Evolutionary conservation across 2,888 invertebrate species (phyloP).

Genomic region (Podabrus alpinus): DNA sequence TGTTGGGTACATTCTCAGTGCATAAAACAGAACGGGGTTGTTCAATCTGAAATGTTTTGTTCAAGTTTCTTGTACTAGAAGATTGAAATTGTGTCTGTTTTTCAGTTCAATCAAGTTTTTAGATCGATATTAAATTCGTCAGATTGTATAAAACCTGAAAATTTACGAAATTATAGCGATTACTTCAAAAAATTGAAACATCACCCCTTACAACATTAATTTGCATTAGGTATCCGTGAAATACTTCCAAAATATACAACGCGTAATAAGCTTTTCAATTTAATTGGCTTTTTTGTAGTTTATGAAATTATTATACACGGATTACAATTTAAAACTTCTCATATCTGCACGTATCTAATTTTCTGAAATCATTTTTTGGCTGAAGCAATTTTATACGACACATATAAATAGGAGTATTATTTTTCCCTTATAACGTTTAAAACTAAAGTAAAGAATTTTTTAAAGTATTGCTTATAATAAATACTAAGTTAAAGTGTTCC

Average conservation of each 20-base stretch:
- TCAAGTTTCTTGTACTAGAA: neutral
- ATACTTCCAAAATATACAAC: neutral
- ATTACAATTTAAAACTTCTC: neutral
- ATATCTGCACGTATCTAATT: neutral
- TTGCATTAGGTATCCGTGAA: neutral
- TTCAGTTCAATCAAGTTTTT: neutral
- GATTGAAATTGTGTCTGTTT: neutral
- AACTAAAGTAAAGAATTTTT: neutral
- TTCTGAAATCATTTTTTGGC: neutral
- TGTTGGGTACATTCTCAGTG: neutral
- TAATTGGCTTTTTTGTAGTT: neutral
- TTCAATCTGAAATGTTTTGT: neutral
- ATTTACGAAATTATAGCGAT: neutral
- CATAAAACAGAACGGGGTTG: neutral
- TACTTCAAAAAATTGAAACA: neutral
- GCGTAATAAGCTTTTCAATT: neutral
- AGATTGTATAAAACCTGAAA: neutral
- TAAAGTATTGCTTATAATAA: neutral
- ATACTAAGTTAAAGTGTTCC: conserved; percentile 1
- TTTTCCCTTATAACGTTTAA: neutral
- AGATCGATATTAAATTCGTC: neutral
- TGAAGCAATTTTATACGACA: neutral
- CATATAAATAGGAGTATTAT: neutral
- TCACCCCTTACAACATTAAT: neutral
- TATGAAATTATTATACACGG: neutral